Evolutionary conservation across 2,797 vertebrate species (phyloP).

Genomic region (Ispidina lecontei): DNA sequence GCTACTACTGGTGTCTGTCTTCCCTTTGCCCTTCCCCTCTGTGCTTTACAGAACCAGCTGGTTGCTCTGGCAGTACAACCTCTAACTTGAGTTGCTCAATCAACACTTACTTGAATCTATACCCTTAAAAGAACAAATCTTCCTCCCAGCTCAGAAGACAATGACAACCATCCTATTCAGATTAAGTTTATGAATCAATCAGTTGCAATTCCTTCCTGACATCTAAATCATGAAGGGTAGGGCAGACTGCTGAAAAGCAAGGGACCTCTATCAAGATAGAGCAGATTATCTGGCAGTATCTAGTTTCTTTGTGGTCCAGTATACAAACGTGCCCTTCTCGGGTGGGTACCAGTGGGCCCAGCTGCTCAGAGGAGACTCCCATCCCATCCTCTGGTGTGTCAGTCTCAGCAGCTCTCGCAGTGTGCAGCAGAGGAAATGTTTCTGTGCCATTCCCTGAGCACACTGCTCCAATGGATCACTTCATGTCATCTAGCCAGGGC

Average conservation of each 20-base stretch:
- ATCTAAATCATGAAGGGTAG: background rate
- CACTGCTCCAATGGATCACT: background rate
- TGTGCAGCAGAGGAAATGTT: accelerated
- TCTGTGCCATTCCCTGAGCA: background rate
- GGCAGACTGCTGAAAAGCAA: background rate
- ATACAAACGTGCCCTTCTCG: background rate
- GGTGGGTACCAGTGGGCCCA: background rate
- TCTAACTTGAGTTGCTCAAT: background rate
- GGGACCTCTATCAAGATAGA: background rate
- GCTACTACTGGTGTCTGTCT: background rate
- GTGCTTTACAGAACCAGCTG: background rate
- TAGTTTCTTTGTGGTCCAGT: background rate
- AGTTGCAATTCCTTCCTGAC: background rate
- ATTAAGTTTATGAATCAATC: background rate
- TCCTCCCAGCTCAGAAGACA: background rate
- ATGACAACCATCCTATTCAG: background rate
- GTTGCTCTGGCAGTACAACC: background rate
- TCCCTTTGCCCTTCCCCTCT: background rate
- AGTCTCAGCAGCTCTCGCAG: background rate
- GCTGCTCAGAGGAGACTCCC: background rate
- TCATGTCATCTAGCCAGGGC: background rate
- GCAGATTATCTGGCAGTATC: background rate
- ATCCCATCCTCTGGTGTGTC: background rate
- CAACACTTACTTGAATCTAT: background rate
- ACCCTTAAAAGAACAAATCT: background rate